Evolutionary conservation across 2,888 invertebrate genomes (phyloP).

Genomic region (Lampropteryx suffumata): DNA sequence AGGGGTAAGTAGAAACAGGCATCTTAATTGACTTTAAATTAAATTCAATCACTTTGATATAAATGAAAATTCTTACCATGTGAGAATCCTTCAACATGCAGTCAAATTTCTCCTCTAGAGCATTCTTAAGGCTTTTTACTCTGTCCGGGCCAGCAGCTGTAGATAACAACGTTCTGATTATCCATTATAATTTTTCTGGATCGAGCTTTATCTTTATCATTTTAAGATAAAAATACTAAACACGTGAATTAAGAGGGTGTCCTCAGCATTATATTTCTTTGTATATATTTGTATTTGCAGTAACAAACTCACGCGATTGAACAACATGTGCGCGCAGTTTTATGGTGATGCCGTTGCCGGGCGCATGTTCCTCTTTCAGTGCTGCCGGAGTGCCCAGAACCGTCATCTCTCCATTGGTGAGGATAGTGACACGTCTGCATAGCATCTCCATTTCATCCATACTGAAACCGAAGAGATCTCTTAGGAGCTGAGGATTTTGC

Average conservation of each 20-base stretch:
- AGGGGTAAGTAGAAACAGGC: too few relatives aligned
- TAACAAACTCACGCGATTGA: not conserved
- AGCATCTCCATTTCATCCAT: conserved; percentile 29
- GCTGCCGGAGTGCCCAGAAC: conserved; percentile 11
- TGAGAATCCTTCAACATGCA: conserved; percentile 8
- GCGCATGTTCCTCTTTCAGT: conserved; percentile 5
- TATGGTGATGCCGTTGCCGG: conserved; percentile 4
- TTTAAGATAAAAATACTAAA: too few relatives aligned
- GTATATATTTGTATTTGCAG: too few relatives aligned
- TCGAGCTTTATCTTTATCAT: too few relatives aligned
- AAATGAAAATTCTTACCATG: not conserved
- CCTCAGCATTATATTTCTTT: too few relatives aligned
- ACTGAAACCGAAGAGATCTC: conserved; percentile 4
- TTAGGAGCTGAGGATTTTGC: too few relatives aligned
- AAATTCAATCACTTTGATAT: too few relatives aligned
- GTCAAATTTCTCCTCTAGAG: conserved; percentile 2
- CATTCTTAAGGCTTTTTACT: conserved; percentile 2
- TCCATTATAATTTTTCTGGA: too few relatives aligned
- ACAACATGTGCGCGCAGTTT: conserved; percentile 2
- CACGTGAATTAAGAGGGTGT: too few relatives aligned
- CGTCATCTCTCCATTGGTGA: conserved; percentile 12
- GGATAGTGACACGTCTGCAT: conserved; percentile 21
- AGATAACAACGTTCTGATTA: not conserved
- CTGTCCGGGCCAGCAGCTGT: conserved; percentile 3
- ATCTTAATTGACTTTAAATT: too few relatives aligned